Base-by-base conservation (phyloP, 2,888 invertebrate species). In the Drosophila anceps region DNA sequence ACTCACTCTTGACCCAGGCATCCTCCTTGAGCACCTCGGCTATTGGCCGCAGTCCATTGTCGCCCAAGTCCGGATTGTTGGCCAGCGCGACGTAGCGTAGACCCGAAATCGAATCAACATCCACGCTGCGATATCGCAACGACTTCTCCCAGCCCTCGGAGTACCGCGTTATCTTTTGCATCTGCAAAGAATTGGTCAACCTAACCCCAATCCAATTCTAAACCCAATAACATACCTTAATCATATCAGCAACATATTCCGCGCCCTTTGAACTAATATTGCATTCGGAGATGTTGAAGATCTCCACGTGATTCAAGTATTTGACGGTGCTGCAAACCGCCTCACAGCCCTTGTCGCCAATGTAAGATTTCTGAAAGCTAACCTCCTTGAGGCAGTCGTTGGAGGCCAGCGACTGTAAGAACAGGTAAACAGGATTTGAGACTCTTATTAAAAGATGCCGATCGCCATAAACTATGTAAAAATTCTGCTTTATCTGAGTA, bases 91-190 rank as follows among this genome's bases (percentile, higher is more conserved):
- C 94, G 44, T 95, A 93, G 54, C 96, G 94, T 24, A 97, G 92
- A 0, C 97, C 97, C 0, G 95, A 94, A 95, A 96, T 96, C 0
- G 94, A 92, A 69, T 95, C 95, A n/a, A 96, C 92, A 81, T 96
- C 95, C 0, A 97, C 96, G 53, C 95, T 94, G 18, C 96, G 94
- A 90, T 96, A 97, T n/a, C 97, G 94, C 61, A 97, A 91, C 9
- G 96, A 96, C 81, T 96, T 95, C 74, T 96, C 95, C 97, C 97
- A 97, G 71, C 96, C 96, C 90, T 97, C 96, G 77, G 96, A 96
- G 90, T 96, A 96, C 61, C 97, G 94, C 66, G 95, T 94, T 64
- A 96, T 94, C 90, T 96, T 96, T 90, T 96, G 96, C 81, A 94
- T 94, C 93, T 95, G 92, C 4, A 33, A 24, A 12, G 35, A 27